Evolutionary conservation across 2,113 vertebrate species (phyloP), one percentile per base, ranked within the genome.

Genomic region (Chascanopsetta lugubris): DNA sequence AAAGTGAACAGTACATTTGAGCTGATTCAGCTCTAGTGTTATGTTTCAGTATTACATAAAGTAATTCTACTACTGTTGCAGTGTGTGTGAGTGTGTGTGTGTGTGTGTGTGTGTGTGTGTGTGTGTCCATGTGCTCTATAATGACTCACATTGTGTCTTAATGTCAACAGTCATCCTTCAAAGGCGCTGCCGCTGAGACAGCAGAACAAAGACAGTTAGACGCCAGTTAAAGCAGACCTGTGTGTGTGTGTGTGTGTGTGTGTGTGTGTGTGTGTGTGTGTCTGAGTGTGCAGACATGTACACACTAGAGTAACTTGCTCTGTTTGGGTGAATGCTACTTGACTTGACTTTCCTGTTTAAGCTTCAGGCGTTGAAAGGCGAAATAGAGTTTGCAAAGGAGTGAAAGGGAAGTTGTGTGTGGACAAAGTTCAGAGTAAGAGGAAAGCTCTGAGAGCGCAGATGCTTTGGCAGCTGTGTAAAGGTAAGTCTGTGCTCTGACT

Each of bases 291-390:
- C 29, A n/a, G 20, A 67, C 34, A 49, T 29, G 18, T 11, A 9
- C 13, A 45, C 17, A 54, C 73, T 21, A 24, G 45, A 85, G 69
- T 61, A 75, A 65, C 84, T 25, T 61, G 27, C 43, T 75, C 34
- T 47, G 17, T 51, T 53, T 22, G 5, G 43, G 66, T 51, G 5
- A n/a, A 6, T 25, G 21, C 63, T 25, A 6, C 47, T 25, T n/a
- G 30, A 73, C 85, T 59, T 47, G 78, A 75, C 21, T 82, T 80
- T 83, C 83, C 72, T 43, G 85, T 88, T 82, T 25, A 11, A 42
- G 49, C 67, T 36, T 29, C 6, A 42, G 46, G 27, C 9, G 1
- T 42, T 57, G 7, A 24, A 66, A 53, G 2, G 11, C 25, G 56
- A 58, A 71, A 53, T 2, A 29, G 46, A 30, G 25, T 45, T 58